Evolutionary conservation across 1,140 invertebrate species (phyloP).

Genomic region (Orchestia grillus): DNA sequence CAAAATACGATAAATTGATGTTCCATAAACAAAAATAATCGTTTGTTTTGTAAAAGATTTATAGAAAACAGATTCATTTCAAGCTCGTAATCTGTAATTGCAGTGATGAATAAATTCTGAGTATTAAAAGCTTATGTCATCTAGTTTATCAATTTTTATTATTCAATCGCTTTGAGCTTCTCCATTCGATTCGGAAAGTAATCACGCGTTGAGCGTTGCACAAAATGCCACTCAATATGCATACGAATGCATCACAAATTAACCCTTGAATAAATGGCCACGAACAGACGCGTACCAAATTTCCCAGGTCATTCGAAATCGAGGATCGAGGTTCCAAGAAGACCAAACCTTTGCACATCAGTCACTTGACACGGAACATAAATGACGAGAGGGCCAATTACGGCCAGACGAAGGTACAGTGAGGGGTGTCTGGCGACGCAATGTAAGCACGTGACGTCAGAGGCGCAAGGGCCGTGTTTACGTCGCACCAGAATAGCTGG

Average conservation of each 20-base stretch:
- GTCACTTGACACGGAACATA: not conserved
- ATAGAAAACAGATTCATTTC: not conserved
- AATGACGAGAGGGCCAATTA: not conserved
- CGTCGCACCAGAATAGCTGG: conserved; percentile 33
- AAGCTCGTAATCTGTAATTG: not conserved
- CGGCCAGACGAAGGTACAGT: not conserved
- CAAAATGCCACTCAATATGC: not conserved
- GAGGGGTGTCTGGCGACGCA: not conserved
- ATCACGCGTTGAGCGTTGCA: not conserved
- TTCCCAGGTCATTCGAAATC: not conserved
- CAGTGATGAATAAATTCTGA: not conserved
- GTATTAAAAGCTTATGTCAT: not conserved
- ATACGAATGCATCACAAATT: not conserved
- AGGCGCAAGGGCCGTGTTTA: not conserved
- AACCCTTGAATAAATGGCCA: too few species aligned
- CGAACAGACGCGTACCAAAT: too few species aligned
- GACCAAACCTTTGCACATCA: not conserved
- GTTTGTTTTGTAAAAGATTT: not conserved
- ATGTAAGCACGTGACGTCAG: conserved; percentile 30
- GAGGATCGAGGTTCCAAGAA: not conserved
- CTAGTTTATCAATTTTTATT: not conserved
- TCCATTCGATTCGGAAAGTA: not conserved
- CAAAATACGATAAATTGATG: not conserved
- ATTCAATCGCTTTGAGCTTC: not conserved
- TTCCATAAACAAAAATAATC: too few species aligned